Percentiles rank a stretch among this genome's conserved stretches.
Conservation (phyloP, 2,888 invertebrate genomes). For the Cosmorhoe ocellata region DNA sequence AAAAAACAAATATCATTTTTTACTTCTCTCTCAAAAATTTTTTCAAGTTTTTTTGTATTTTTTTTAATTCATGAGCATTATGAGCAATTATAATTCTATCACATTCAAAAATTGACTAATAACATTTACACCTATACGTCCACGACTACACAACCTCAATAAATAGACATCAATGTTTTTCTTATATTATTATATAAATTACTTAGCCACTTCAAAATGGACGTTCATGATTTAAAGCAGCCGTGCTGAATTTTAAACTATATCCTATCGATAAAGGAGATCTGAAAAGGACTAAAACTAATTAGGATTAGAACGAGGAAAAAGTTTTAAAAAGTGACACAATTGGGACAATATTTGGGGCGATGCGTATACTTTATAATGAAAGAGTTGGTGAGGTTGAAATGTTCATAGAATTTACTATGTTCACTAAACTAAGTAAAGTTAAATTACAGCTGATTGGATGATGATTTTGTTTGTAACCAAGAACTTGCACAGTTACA, state of each 20-base stretch:
- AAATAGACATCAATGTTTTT: constrained; percentile 52
- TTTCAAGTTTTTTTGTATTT: neutral
- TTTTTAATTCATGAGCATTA: constrained; percentile 6
- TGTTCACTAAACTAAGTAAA: neutral
- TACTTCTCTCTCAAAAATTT: constrained; percentile 10
- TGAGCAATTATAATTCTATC: constrained; percentile 25
- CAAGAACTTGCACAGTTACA: no score
- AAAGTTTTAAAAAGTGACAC: neutral
- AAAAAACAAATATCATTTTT: constrained; percentile 15
- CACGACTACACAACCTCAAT: constrained; percentile 48
- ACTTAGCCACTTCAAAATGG: constrained; percentile 28
- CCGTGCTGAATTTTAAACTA: neutral
- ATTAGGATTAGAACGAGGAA: neutral
- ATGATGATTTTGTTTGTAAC: neutral
- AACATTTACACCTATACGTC: constrained; percentile 18
- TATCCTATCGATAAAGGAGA: neutral
- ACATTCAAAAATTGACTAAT: constrained; percentile 39
- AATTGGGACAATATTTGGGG: neutral
- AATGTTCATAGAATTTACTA: no score
- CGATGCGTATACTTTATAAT: neutral
- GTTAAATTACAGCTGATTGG: neutral
- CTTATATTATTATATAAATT: constrained; percentile 7
- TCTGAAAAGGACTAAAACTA: constrained; percentile 1
- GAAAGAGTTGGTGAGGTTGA: no score
- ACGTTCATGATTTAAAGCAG: constrained; percentile 21